Evolutionary conservation across 2,113 vertebrate genomes (phyloP).

Genomic region (Laterallus jamaicensis): DNA sequence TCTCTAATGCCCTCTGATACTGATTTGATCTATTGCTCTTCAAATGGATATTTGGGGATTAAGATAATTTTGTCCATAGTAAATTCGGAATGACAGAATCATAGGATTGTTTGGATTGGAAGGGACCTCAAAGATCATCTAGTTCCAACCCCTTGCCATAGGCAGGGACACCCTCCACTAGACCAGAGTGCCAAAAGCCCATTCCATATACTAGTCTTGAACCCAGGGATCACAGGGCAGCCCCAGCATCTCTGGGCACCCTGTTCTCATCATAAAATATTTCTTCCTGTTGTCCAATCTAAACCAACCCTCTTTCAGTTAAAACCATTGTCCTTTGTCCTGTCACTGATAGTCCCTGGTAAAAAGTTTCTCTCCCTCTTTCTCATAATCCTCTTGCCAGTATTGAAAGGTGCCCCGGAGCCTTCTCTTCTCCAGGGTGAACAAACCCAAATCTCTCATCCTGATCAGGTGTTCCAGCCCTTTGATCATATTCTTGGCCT

Average conservation of each 20-base stretch:
- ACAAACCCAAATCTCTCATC: not conserved
- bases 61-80: not conserved
- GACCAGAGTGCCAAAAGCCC: not conserved
- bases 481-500: not conserved
- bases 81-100: not conserved
- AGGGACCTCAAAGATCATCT: not conserved
- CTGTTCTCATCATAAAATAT: not conserved
- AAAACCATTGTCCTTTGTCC: not conserved
- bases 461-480: not conserved
- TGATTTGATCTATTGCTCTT: not conserved
- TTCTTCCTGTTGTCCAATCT: not conserved
- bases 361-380: not conserved
- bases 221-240: not conserved
- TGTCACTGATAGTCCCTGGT: rapidly evolving
- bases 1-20: not conserved
- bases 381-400: not conserved
- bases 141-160: rapidly evolving
- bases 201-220: not conserved
- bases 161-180: not conserved
- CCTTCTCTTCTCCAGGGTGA: not conserved
- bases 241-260: not conserved
- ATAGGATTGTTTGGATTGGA: not conserved
- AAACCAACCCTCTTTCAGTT: not conserved
- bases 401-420: rapidly evolving
- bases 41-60: not conserved